Evolutionary conservation across 2,113 vertebrate genomes (phyloP).

Genomic region (Xenotilapia flavipinnis): DNA sequence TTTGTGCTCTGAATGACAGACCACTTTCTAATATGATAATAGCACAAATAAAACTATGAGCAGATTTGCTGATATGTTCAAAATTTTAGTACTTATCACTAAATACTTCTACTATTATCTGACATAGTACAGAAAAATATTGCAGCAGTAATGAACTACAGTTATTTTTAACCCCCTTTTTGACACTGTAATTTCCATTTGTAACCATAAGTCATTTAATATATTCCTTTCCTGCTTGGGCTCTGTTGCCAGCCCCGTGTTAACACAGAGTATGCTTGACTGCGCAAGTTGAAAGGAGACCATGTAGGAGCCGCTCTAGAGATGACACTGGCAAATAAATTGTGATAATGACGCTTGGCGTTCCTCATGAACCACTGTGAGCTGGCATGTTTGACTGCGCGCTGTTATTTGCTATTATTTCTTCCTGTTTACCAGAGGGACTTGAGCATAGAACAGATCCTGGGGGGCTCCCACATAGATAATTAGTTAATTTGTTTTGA

Average conservation of each 20-base stretch:
- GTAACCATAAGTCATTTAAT: not conserved
- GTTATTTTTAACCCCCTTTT: not conserved
- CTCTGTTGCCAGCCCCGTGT: not conserved
- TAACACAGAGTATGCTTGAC: not conserved
- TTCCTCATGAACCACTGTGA: not conserved
- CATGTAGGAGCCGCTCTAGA: not conserved
- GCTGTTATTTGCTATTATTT: not conserved
- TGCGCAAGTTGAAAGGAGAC: not conserved
- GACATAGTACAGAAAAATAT: not conserved
- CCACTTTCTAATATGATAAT: not conserved
- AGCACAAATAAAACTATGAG: not conserved
- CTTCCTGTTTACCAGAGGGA: not conserved
- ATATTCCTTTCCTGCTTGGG: not conserved
- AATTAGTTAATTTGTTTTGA: not conserved
- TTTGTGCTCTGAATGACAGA: not conserved
- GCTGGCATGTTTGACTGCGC: not conserved
- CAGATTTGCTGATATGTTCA: not conserved
- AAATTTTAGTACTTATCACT: not conserved
- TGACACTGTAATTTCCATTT: not conserved
- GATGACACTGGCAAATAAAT: not conserved
- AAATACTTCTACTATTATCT: not conserved
- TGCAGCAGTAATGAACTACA: not conserved
- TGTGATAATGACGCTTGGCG: not conserved
- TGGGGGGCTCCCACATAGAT: not conserved
- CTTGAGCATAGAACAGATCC: not conserved